Evolutionary conservation across 2,888 invertebrate genomes (phyloP).

Genomic region (Teleogryllus oceanicus): DNA sequence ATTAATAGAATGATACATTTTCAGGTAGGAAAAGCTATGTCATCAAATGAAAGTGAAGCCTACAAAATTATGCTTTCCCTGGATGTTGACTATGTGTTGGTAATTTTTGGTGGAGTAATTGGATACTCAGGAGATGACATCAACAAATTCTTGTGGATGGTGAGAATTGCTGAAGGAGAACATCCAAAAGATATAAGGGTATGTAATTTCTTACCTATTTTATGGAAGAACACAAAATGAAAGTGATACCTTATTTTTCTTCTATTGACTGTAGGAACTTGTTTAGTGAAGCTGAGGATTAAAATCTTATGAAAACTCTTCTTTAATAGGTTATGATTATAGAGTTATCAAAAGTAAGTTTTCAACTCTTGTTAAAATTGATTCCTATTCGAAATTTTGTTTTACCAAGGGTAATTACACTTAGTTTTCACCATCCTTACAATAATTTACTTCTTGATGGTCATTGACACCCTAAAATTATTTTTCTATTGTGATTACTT

Average conservation of each 20-base stretch:
- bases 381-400: no score
- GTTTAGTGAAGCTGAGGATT: no score
- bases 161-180: slow-evolving; percentile 99
- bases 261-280: not conserved
- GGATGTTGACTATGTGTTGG: slow-evolving; percentile 97
- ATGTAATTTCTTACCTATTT: slow-evolving; percentile 42
- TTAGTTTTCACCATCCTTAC: no score
- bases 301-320: no score
- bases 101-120: slow-evolving; percentile 99
- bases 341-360: no score
- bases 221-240: not conserved
- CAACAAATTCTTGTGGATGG: slow-evolving; percentile 99
- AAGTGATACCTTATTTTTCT: not conserved
- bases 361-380: no score
- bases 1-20: not conserved
- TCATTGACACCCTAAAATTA: no score
- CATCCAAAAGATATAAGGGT: slow-evolving; percentile 97
- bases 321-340: no score
- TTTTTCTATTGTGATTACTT: no score
- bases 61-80: slow-evolving; percentile 95
- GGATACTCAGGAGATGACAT: slow-evolving; percentile 99
- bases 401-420: no score
- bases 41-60: slow-evolving; percentile 95
- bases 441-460: no score
- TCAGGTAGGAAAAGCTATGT: slow-evolving; percentile 96